phyloP scores from a whole-genome alignment of 2,888 invertebrate species.

The Tiphia femorata region DNA sequence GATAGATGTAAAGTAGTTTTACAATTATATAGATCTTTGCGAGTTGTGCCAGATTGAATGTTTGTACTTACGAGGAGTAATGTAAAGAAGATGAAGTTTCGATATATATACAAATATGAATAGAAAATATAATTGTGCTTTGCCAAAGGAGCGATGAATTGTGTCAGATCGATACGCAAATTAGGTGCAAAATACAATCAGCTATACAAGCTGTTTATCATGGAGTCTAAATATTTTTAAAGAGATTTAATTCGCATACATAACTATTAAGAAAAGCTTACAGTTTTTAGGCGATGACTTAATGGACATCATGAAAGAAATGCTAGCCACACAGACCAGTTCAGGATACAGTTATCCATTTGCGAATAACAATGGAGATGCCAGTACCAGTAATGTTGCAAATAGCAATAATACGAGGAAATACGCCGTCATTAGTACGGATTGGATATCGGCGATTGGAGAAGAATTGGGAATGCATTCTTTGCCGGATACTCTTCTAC shows the following conservation, averaged over 20 bases:
- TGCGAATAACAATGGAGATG: constrained; percentile 60
- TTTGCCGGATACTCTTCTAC: constrained; percentile 57
- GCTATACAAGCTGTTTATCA: too few species aligned
- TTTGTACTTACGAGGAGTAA: too few species aligned
- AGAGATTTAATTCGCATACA: too few species aligned
- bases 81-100: not conserved
- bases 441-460: constrained; percentile 64
- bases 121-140: not conserved
- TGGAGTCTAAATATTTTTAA: too few species aligned
- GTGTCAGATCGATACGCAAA: too few species aligned
- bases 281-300: too few species aligned
- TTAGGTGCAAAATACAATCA: too few species aligned
- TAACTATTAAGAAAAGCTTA: not conserved
- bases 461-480: constrained; percentile 65
- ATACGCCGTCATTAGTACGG: constrained; percentile 64
- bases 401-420: constrained; percentile 51
- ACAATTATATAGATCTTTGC: too few species aligned
- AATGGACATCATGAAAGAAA: constrained; percentile 61
- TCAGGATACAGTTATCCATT: constrained; percentile 59
- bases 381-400: constrained; percentile 49
- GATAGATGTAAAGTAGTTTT: too few species aligned
- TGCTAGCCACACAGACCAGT: constrained; percentile 50
- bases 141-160: too few species aligned
- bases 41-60: too few species aligned
- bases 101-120: not conserved